Evolutionary conservation across 2,888 invertebrate genomes (phyloP).

Genomic region (Drosophila flavopinicola): DNA sequence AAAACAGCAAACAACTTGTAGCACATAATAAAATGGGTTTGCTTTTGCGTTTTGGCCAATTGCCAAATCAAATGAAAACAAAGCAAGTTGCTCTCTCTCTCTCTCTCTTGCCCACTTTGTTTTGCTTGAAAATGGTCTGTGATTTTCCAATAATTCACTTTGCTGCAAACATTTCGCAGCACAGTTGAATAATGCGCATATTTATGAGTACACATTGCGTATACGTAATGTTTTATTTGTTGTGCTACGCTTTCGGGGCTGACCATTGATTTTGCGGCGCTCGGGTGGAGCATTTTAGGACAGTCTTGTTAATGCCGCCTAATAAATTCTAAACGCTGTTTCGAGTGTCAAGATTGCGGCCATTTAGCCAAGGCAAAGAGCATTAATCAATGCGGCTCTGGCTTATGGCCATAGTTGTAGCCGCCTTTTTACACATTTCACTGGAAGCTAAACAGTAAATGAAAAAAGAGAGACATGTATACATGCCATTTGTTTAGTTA

Average conservation of each 20-base stretch:
- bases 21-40: slow-evolving; percentile 27
- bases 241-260: slow-evolving; percentile 16
- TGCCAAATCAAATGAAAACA: slow-evolving; percentile 41
- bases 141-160: slow-evolving; percentile 33
- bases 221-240: slow-evolving; percentile 42
- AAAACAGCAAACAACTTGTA: slow-evolving; percentile 54
- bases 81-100: slow-evolving; percentile 1
- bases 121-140: slow-evolving; percentile 7
- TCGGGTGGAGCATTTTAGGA: slow-evolving; percentile 14
- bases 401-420: slow-evolving; percentile 16
- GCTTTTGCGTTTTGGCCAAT: slow-evolving; percentile 24
- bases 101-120: not conserved
- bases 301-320: slow-evolving; percentile 50
- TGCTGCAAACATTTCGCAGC: slow-evolving; percentile 10
- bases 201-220: slow-evolving; percentile 54
- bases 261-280: slow-evolving; percentile 43
- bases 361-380: slow-evolving; percentile 48
- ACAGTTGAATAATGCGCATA: slow-evolving; percentile 62
- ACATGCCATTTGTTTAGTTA: no score
- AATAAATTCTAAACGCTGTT: slow-evolving; percentile 66
- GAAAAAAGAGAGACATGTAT: no score
- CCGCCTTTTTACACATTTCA: no score
- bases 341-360: slow-evolving; percentile 70
- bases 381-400: slow-evolving; percentile 60
- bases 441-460: no score